These are phyloP conservation scores for Ageneiosus marmoratus DNA, from an alignment of 2,113 vertebrate genomes.

Conservation along the genomic window DNA sequence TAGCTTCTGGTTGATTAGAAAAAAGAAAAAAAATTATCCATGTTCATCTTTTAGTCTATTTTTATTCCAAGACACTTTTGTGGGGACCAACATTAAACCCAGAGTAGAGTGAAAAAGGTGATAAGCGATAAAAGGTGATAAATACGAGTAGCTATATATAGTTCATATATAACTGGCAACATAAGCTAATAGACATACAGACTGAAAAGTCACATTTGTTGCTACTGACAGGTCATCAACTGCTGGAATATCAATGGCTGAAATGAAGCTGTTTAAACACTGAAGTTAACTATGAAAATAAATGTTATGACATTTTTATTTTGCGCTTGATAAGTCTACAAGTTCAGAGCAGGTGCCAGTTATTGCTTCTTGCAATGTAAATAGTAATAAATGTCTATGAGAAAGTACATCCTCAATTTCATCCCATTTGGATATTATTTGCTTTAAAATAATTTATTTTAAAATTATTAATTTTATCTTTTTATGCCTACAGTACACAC, in stretches of 20 bases:
- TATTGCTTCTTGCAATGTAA: conserved; percentile 39
- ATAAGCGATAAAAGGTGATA: not conserved
- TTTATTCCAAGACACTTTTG: not conserved
- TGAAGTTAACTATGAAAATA: not conserved
- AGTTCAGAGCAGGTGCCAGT: conserved; percentile 52
- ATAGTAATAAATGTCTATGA: conserved; percentile 15
- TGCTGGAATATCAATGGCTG: not conserved
- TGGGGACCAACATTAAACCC: conserved; percentile 27
- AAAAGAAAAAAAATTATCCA: not conserved
- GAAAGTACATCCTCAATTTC: conserved; percentile 35
- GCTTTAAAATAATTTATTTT: conserved; percentile 52
- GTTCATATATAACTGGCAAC: not conserved
- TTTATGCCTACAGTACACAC: not conserved
- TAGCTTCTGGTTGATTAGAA: not conserved
- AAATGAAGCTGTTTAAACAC: not conserved
- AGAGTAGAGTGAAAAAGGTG: not conserved
- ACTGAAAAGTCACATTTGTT: conserved; percentile 16
- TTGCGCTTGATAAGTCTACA: conserved; percentile 5
- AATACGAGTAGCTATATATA: not conserved
- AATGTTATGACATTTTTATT: conserved; percentile 6
- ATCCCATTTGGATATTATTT: conserved; percentile 52
- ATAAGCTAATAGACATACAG: not conserved
- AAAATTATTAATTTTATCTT: conserved; percentile 46
- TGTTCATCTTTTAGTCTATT: not conserved
- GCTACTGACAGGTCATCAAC: not conserved